Percentiles rank a stretch among this genome's conserved stretches.
Conservation (phyloP, 2,888 invertebrate species). For the Trichopoda pennipes region DNA sequence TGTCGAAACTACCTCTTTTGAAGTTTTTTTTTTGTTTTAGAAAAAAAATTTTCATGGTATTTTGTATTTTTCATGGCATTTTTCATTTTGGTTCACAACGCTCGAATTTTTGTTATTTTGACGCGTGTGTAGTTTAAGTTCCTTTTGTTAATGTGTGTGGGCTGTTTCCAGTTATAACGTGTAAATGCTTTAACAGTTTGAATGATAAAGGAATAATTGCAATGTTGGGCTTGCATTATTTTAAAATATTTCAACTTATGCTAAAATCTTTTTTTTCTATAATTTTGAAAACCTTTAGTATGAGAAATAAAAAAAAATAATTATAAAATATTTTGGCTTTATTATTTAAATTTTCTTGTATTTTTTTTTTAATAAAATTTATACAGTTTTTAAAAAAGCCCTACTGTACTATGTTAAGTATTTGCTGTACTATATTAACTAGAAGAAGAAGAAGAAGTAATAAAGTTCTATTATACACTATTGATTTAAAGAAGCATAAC, state of each 20-base stretch:
- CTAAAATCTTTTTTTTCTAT: neutral
- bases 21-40: constrained; percentile 34
- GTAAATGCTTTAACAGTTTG: constrained; percentile 37
- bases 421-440: too few species aligned
- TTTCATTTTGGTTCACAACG: constrained; percentile 35
- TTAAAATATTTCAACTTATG: constrained; percentile 25
- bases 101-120: constrained; percentile 36
- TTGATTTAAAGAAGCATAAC: too few species aligned
- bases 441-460: too few species aligned
- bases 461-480: too few species aligned
- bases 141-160: constrained; percentile 63
- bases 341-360: too few species aligned
- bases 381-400: too few species aligned
- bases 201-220: constrained; percentile 39
- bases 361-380: too few species aligned
- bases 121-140: constrained; percentile 63
- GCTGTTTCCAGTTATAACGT: constrained; percentile 43
- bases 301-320: too few species aligned
- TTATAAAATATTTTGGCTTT: too few species aligned
- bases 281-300: too few species aligned
- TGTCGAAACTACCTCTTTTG: constrained; percentile 56
- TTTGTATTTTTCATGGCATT: constrained; percentile 16
- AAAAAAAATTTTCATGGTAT: constrained; percentile 22
- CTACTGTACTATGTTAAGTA: too few species aligned
- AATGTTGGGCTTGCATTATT: constrained; percentile 40